Base-by-base conservation (phyloP, 2,888 invertebrate species). In the Spilarctia lutea region DNA sequence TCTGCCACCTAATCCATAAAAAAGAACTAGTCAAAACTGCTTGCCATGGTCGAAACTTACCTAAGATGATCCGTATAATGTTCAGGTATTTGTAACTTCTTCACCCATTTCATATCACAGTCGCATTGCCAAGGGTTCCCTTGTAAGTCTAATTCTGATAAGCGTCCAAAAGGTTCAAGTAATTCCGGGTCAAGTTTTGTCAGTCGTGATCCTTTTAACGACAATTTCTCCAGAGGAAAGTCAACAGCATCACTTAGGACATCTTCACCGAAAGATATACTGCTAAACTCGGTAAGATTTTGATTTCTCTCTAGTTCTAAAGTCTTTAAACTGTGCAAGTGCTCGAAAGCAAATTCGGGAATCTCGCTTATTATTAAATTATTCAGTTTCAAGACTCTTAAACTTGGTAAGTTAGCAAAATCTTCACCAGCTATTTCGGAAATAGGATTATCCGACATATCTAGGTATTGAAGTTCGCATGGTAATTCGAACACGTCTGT, bases 61-160 rank as follows among this genome's bases (percentile, higher is more conserved):
- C 94, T 94, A 60, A 96, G 88, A 83, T 95, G 94, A 6, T 94
- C 92, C 63, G 92, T 93, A 80, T 93, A 90, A 24, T 92, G 89
- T 3, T 89, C 89, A 0, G 92, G 84, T 72, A 96, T 93, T 84
- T 96, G 95, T 52, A 96, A 81, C 13, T 87, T 72, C 82, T 93
- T 93, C 27, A 96, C 70, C 97, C 97, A 97, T 35, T 90, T 85
- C 68, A 97, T 91, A 30, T 94, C 91, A 85, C 97, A 97, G 83
- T 97, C 97, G 82, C 97, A 97, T 18, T 90, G 90, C 97, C 97
- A 97, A 0, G 96, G 96, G 87, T 97, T 97, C 1, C 96, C 96
- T 81, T 97, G 96, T 18, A 97, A 82, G 81, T 96, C 96, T 68
- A 97, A 79, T 65, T 91, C 85, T 0, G 90, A 77, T 2, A 96